A percentile compares a stretch with the other conserved stretches of the same genome.
Evolutionary conservation across 2,888 invertebrate genomes (phyloP).

Genomic region (Pimpla rufipes): DNA sequence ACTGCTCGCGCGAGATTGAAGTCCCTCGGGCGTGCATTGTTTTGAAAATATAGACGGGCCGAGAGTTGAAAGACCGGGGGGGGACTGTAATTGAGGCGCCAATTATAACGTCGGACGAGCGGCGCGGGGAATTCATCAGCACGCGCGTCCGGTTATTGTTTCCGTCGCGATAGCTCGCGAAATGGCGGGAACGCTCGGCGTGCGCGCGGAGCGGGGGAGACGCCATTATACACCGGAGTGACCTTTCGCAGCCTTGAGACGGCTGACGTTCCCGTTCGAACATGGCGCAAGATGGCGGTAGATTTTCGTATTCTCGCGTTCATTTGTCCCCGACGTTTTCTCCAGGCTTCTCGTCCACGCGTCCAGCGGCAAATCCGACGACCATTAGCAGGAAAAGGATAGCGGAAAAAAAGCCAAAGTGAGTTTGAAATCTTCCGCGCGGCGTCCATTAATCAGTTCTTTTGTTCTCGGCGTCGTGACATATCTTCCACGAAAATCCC

Average conservation of each 20-base stretch:
- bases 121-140: constrained; percentile 13
- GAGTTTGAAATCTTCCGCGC: background rate
- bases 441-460: background rate
- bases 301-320: background rate
- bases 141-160: constrained; percentile 25
- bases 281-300: background rate
- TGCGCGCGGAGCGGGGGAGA: background rate
- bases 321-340: background rate
- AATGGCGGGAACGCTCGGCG: background rate
- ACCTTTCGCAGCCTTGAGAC: background rate
- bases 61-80: constrained; percentile 4
- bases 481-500: background rate
- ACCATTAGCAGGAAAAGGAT: background rate
- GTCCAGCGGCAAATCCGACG: background rate
- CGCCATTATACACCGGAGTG: constrained; percentile 8
- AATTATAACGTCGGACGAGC: constrained; percentile 9
- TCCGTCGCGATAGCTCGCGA: background rate
- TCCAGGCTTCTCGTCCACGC: background rate
- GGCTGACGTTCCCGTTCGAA: background rate
- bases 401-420: background rate
- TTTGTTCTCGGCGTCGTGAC: background rate
- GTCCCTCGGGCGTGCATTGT: background rate
- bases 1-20: background rate
- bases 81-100: constrained; percentile 10
- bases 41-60: background rate